These are phyloP conservation scores for Ageneiosus marmoratus DNA, from an alignment of 2,113 vertebrate genomes.

Conservation along the genomic window DNA sequence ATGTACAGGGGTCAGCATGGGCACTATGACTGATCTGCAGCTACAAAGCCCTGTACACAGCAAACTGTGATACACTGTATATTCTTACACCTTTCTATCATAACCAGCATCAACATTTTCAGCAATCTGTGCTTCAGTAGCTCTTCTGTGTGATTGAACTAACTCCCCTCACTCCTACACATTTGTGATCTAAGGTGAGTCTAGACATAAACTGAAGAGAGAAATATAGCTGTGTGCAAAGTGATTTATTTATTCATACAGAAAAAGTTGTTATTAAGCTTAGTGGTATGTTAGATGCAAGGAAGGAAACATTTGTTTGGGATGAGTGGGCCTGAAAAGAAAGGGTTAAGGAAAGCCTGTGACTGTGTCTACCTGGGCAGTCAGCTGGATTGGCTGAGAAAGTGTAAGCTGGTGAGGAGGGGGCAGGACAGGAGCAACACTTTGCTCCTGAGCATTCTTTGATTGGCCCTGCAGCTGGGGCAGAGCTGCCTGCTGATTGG, in stretches of 20 bases:
- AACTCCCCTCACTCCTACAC: not conserved
- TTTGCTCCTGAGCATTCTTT: conserved; percentile 75
- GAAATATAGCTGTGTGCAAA: not conserved
- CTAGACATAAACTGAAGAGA: not conserved
- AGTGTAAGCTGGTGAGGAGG: conserved; percentile 84
- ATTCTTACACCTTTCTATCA: no score
- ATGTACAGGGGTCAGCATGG: no score
- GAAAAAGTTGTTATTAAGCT: not conserved
- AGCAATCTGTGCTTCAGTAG: no score
- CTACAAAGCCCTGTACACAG: no score
- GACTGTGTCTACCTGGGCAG: conserved; percentile 84
- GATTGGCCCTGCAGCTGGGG: conserved; percentile 71
- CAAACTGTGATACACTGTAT: no score
- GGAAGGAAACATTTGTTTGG: not conserved
- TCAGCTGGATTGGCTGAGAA: conserved; percentile 92
- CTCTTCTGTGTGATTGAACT: no score
- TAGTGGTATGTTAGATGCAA: not conserved
- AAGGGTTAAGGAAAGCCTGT: conserved; percentile 27
- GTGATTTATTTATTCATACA: not conserved
- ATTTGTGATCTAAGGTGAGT: not conserved
- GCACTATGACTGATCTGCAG: no score
- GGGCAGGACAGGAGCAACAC: conserved; percentile 76
- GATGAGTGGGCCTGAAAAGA: not conserved
- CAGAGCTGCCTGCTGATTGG: conserved; percentile 67
- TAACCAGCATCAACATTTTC: no score